These are phyloP conservation scores for Synergus japonicus DNA, from an alignment of 2,888 invertebrate genomes.

Conservation along the genomic window DNA sequence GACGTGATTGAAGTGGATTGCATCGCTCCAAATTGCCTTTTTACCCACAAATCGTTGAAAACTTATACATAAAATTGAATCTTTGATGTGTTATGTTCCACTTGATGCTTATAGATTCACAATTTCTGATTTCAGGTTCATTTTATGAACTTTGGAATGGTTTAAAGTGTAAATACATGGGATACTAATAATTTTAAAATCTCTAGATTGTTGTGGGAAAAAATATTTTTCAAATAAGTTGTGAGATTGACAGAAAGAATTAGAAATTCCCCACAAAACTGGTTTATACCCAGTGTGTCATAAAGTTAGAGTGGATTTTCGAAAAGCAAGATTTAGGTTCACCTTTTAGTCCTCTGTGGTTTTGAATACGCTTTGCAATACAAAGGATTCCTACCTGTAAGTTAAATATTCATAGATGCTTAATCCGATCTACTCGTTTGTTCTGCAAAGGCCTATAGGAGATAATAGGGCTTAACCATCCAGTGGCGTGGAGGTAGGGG, in stretches of 20 bases:
- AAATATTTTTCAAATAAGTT: too few relatives aligned
- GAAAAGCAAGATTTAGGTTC: conserved; percentile 1
- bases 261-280: background rate
- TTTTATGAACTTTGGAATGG: background rate
- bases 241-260: too few relatives aligned
- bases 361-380: background rate
- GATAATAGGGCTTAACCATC: conserved; percentile 60
- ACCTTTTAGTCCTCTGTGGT: conserved; percentile 14
- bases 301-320: conserved; percentile 24
- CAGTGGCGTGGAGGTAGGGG: conserved; percentile 49
- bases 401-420: conserved; percentile 29
- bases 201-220: too few relatives aligned
- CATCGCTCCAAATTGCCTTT: conserved; percentile 35
- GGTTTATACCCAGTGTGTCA: background rate
- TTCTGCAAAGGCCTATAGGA: conserved; percentile 56
- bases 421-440: conserved; percentile 35
- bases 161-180: background rate
- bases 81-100: background rate
- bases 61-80: background rate
- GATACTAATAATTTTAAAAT: too few relatives aligned
- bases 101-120: background rate
- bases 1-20: conserved; percentile 47
- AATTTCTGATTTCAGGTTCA: background rate
- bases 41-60: background rate
- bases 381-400: conserved; percentile 26